Percentiles rank a stretch among this genome's conserved stretches.
phyloP scores from a whole-genome alignment of 2,113 vertebrate species.

The Platysteira castanea region DNA sequence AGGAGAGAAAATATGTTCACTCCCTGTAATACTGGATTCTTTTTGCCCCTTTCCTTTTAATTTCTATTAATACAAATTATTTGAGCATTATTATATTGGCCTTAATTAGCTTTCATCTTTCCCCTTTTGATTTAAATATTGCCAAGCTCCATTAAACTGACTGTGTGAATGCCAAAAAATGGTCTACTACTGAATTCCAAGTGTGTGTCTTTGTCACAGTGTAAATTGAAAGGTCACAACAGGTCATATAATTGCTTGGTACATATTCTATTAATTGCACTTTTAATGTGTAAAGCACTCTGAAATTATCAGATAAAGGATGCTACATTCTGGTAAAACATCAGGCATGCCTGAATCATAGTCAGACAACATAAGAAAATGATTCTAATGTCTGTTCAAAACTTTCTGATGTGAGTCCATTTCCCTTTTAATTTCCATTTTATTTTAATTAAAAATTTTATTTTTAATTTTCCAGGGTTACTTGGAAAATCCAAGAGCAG shows the following conservation, averaged over 20 bases:
- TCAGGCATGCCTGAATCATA: background rate
- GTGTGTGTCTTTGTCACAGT: background rate
- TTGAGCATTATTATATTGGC: slow-evolving; percentile 1
- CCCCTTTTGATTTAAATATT: slow-evolving; percentile 32
- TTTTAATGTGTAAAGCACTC: background rate
- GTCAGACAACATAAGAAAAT: background rate
- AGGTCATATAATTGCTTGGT: background rate
- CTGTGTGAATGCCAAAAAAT: background rate
- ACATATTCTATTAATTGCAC: background rate
- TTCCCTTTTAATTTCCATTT: too few species aligned
- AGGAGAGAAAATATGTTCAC: background rate
- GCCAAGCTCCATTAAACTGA: slow-evolving; percentile 14
- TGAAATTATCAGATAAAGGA: background rate
- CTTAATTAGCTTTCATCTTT: slow-evolving; percentile 40
- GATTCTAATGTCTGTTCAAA: background rate
- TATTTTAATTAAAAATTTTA: too few species aligned
- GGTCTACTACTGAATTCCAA: background rate
- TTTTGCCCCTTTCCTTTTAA: background rate
- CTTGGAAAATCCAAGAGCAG: background rate
- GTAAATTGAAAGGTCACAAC: background rate
- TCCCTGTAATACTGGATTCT: background rate
- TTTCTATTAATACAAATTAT: slow-evolving; percentile 40
- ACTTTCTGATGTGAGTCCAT: background rate
- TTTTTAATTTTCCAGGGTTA: too few species aligned
- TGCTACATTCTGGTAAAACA: background rate